Percentiles rank a stretch among this genome's conserved stretches.
phyloP scores from a whole-genome alignment of 2,113 vertebrate genomes.

The Vanacampus margaritifer region DNA sequence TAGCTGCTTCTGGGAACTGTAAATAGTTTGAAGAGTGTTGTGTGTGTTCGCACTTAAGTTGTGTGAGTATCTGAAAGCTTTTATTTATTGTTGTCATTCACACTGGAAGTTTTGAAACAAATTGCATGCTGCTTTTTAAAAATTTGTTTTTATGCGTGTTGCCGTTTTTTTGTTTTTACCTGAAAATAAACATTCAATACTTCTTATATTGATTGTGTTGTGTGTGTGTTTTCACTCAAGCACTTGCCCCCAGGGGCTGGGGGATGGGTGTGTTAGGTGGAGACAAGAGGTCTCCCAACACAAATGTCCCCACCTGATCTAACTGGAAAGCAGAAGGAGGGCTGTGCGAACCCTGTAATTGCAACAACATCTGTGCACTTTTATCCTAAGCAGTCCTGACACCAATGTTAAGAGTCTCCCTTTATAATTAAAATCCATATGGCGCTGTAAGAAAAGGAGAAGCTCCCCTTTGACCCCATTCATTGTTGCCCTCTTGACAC shows the following conservation, averaged over 20 bases:
- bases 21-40: conserved; percentile 60
- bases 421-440: conserved; percentile 56
- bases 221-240: conserved; percentile 30
- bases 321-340: conserved; percentile 47
- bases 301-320: conserved; percentile 73
- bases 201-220: conserved; percentile 27
- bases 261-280: conserved; percentile 27
- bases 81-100: conserved; percentile 75
- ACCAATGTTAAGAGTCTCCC: conserved; percentile 48
- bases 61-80: conserved; percentile 48
- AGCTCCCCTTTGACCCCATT: conserved; percentile 23
- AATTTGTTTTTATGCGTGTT: conserved; percentile 11
- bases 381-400: conserved; percentile 60
- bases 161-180: conserved; percentile 21
- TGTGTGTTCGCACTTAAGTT: conserved; percentile 67
- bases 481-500: conserved; percentile 21
- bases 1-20: conserved; percentile 59
- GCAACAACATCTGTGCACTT: conserved; percentile 74
- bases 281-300: conserved; percentile 28
- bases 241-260: conserved; percentile 14
- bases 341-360: conserved; percentile 60
- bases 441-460: conserved; percentile 36
- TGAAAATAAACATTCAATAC: conserved; percentile 49
- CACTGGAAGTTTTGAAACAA: conserved; percentile 59
- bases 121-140: conserved; percentile 32